Evolutionary conservation across 2,888 invertebrate genomes (phyloP), one percentile per base, ranked within the genome.

Genomic region (Habrosyne pyritoides): DNA sequence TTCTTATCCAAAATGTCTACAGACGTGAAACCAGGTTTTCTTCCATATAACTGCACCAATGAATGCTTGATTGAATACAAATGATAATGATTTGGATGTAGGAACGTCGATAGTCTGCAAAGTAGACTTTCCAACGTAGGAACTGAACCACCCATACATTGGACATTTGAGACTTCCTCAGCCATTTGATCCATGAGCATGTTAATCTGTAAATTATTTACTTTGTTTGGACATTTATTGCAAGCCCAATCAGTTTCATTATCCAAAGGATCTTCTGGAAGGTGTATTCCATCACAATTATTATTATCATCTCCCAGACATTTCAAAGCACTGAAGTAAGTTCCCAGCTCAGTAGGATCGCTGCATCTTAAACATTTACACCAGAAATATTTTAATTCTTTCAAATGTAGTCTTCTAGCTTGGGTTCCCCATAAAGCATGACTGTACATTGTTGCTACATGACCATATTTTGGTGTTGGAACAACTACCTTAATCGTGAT

Each of bases 351-450:
- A 0, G 96, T 96, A n/a, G 96, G 95, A 83, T 97, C 97, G 42
- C 91, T 83, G 69, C 97, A 97, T 63, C 97, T 94, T 53, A 87
- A 79, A 79, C 97, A 97, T 67, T 87, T 89, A 64, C 97, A 97
- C 0, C 92, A 82, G 67, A 97, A 97, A 77, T 96, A 97, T 85
- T 97, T 97, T 0, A 96, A 96, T 59, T 95, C 94, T 65, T 93
- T 91, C 21, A 97, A 88, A 87, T 97, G 97, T 66, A 96, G 96
- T 59, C 96, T 93, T 64, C 98, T 93, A 36, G 95, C 95, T 79
- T 95, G 95, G 0, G 97, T 97, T 1, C 97, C 96, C 98, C 98
- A 98, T 59, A 98, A 84, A 10, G 97, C 96, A 76, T 98, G 97
- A 5, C 97, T 97, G 71, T 98, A 98, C 94, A 96, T 97, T 0